phyloP scores from a whole-genome alignment of 2,888 invertebrate genomes.

The Sclerodermus sp. region DNA sequence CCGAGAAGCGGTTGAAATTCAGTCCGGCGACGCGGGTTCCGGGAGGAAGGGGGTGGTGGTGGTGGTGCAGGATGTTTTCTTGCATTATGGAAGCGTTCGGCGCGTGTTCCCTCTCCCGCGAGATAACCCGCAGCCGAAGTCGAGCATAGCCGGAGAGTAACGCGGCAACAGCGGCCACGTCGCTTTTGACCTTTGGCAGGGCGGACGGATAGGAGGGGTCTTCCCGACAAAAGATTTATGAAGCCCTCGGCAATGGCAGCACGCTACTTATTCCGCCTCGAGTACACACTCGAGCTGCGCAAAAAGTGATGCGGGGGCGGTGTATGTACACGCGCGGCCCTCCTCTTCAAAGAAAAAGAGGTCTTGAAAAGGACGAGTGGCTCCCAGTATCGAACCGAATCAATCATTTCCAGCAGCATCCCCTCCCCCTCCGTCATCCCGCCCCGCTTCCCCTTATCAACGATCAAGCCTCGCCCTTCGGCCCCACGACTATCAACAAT shows the following conservation, averaged over 20 bases:
- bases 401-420: conserved; percentile 24
- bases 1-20: no score
- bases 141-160: background rate
- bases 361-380: conserved; percentile 17
- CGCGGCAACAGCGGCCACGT: conserved; percentile 1
- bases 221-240: conserved; percentile 43
- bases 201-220: conserved; percentile 20
- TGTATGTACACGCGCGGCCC: conserved; percentile 24
- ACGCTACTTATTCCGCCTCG: conserved; percentile 40
- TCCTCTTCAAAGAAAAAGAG: conserved; percentile 28
- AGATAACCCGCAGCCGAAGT: no score
- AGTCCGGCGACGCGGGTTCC: no score
- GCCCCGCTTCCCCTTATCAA: no score
- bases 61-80: no score
- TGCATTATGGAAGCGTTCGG: no score
- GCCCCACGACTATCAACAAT: no score
- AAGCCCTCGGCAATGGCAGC: conserved; percentile 37
- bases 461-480: no score
- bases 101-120: no score
- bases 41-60: no score
- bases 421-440: no score
- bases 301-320: conserved; percentile 27
- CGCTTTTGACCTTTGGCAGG: conserved; percentile 34
- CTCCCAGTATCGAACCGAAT: conserved; percentile 10
- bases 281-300: conserved; percentile 29